phyloP scores from a whole-genome alignment of 35 echinoderm and acorn worm species.

The Apostichopus parvimensis region DNA sequence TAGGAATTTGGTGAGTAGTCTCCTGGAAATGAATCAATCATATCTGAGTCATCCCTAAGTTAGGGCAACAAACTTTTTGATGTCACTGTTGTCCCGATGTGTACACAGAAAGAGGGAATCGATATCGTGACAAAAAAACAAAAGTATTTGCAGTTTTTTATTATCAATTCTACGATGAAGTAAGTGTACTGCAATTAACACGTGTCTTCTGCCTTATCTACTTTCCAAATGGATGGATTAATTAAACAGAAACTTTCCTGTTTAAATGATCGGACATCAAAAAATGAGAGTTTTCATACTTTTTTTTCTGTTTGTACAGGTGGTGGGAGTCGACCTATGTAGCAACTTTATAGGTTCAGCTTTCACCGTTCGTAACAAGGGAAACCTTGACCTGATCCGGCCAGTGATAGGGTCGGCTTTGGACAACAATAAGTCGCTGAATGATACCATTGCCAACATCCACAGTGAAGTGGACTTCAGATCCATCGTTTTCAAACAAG shows the following conservation, averaged over 20 bases:
- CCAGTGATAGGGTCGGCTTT: not conserved
- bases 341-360: constrained; percentile 20
- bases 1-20: too few species aligned
- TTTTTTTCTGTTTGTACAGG: not conserved
- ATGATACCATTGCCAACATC: constrained; percentile 15
- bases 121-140: too few species aligned
- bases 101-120: too few species aligned
- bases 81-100: too few species aligned
- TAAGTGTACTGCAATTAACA: too few species aligned
- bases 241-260: not conserved
- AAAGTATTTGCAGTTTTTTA: too few species aligned
- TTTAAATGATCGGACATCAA: not conserved
- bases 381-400: constrained; percentile 24
- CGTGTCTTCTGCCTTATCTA: too few species aligned
- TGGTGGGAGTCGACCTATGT: constrained; percentile 14
- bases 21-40: too few species aligned
- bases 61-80: too few species aligned
- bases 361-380: constrained; percentile 2
- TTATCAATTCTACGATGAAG: too few species aligned
- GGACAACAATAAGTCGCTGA: not conserved
- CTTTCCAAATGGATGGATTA: too few species aligned
- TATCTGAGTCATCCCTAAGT: too few species aligned
- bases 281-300: not conserved
- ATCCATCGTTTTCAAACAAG: constrained; percentile 20
- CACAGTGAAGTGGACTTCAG: constrained; percentile 8